Evolutionary conservation across 2,888 invertebrate genomes (phyloP), one percentile per base, ranked within the genome.

Genomic region (Protophormia terraenovae): DNA sequence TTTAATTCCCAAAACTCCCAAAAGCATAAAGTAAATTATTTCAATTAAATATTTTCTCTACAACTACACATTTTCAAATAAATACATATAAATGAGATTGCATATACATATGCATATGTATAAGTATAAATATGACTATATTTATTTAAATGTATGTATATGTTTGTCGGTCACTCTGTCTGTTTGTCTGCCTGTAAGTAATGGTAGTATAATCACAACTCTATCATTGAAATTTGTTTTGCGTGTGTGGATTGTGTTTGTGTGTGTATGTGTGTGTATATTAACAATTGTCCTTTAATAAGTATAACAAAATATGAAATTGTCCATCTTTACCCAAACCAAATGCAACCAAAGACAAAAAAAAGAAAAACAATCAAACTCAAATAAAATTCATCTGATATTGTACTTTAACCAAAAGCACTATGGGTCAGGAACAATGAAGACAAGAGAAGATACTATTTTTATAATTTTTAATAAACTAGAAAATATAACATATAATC

Each of bases 1-100:
- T 90, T 90, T 88, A 91, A 91, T 90, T 90, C 89, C 88, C 90
- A 88, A 89, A 89, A 89, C 88, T 85, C 89, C 88, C 88, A 88
- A 88, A 86, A 89, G 89, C 90, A 90, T 90, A 87, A 90, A 88
- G 88, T 87, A 88, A 90, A 90, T 90, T 90, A 88, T 89, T 88
- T 90, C 88, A 88, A 89, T 89, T 90, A 90, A 88, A 89, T 86
- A 82, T 85, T 81, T 85, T 73, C 76, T 78, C 38, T 64, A 72
- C 55, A 50, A 60, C 67, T 76, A 35, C 62, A 62, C 45, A 60
- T 73, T 76, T 76, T 45, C 55, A 67, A 29, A 62, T 47, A 76
- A 38, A 58, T 41, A 66, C 4, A 71, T 38, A 50, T 14, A 50
- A 12, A 19, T 27, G 35, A 19, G 3, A 12, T 19, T 45, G n/a